Base-by-base conservation (phyloP, 2,888 invertebrate genomes). In the Tachystola acroxantha region DNA sequence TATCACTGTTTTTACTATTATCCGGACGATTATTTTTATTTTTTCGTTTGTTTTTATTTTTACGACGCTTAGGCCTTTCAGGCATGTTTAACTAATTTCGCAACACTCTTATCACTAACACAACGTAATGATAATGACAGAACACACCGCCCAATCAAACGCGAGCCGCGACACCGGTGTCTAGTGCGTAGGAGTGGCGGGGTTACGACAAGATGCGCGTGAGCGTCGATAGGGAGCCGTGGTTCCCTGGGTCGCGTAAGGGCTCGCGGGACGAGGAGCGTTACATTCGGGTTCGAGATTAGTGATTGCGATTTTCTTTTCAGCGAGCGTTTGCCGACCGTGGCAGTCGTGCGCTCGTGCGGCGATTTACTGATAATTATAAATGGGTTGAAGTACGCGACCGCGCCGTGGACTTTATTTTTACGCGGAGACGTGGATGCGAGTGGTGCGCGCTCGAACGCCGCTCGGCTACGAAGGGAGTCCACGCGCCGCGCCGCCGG, bases 361-460 rank as follows among this genome's bases (percentile, higher is more conserved):
- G 64, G 70, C 77, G 82, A 75, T 85, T 85, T 85, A 85, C 85
- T 86, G 84, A 85, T 86, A 85, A 86, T 86, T 85, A 80, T 84
- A 85, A 82, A 84, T 80, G 74, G 70, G 73, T 79, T 73, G 77
- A 81, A 84, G 84, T 86, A 70, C 82, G 74, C 81, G 72, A 71
- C 77, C 77, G 77, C 70, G 69, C 74, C 66, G 72, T 75, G 57
- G 82, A 84, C 81, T 84, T 85, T 86, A 86, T 86, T 86, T 86
- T 85, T 85, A 85, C 71, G 76, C 85, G 76, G 81, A 78, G 82
- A 77, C 84, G 76, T 69, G 76, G 70, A 72, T 66, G 66, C 78
- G 78, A 75, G 74, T 70, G 72, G 64, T 68, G 79, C 75, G 79
- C 74, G 70, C 75, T 69, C 75, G 75, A 54, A 60, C 57, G 57